Conservation (phyloP, 2,888 invertebrate genomes). For the Habrosyne pyritoides region DNA sequence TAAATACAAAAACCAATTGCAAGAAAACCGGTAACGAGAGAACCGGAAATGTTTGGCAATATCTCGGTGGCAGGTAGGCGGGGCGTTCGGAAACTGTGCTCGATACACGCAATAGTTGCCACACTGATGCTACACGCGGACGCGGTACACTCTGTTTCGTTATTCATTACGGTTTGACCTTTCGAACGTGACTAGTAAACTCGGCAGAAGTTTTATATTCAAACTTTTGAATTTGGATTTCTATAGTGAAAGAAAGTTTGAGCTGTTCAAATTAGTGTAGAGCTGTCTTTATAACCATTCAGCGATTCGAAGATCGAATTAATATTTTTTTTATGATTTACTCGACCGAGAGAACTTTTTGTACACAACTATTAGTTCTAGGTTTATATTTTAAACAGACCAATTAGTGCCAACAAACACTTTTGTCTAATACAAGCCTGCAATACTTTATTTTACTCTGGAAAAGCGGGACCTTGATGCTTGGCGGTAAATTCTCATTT, state of each 20-base stretch:
- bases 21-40: constrained; percentile 58
- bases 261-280: not conserved
- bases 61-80: constrained; percentile 51
- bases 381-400: not conserved
- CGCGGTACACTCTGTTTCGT: constrained; percentile 12
- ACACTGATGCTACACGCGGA: constrained; percentile 23
- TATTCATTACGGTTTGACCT: not conserved
- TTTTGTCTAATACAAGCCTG: no score
- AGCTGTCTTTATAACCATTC: not conserved
- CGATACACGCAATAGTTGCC: constrained; percentile 37
- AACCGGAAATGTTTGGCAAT: constrained; percentile 73
- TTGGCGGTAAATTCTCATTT: no score
- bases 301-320: no score
- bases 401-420: not conserved
- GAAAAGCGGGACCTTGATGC: no score
- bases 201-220: not conserved
- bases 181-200: not conserved
- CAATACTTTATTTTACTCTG: no score
- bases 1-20: constrained; percentile 42
- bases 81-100: constrained; percentile 36
- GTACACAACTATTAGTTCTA: not conserved
- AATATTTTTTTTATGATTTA: no score
- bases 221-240: not conserved
- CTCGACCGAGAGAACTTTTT: no score
- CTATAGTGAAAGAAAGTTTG: not conserved